Base-by-base conservation (phyloP, 2,113 vertebrate genomes). In the Hucho hucho region DNA sequence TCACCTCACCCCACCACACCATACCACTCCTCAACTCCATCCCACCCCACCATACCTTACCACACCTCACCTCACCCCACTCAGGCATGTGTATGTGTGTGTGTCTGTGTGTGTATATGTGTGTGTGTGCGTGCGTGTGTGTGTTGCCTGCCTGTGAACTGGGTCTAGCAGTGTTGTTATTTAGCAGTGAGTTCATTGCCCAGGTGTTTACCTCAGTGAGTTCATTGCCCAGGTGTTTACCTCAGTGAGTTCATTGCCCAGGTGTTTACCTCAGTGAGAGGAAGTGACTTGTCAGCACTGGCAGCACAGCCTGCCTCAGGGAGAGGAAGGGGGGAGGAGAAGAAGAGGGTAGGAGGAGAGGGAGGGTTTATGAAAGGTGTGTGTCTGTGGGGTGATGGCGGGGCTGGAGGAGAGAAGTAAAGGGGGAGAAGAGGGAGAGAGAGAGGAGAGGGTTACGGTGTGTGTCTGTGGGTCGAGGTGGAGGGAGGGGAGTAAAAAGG, bases 201-300 rank as follows among this genome's bases (percentile, higher is more conserved):
- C 85, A 88, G 90, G 86, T 92, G 90, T 90, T 92, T 90, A 90
- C 87, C 86, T 81, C 28, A 86, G 87, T 87, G 81, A 89, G 88
- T 32, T 32, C 29, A 6, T 32, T 32, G 29, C 1, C 87, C 85
- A 88, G 90, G 86, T 92, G 91, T 90, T 92, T 90, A 90, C 87
- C 86, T 82, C 79, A 80, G 78, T 37, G 28, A 81, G 83, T 87
- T 89, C 87, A 87, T 90, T 90, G 89, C 80, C 87, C 85, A 88
- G 90, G 86, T 92, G 91, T 90, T 92, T 90, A 90, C 87, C 86
- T 82, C 83, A 85, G 87, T 88, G 81, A 89, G 88, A 91, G 89
- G 89, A 91, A 91, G 78, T 72, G 13, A 3, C 79, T 81, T 87
- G 85, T 91, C 85, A 86, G 82, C 83, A 84, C 85, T 59, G 80